phyloP scores from a whole-genome alignment of 1,140 invertebrate species.

The Lepidurus apus region DNA sequence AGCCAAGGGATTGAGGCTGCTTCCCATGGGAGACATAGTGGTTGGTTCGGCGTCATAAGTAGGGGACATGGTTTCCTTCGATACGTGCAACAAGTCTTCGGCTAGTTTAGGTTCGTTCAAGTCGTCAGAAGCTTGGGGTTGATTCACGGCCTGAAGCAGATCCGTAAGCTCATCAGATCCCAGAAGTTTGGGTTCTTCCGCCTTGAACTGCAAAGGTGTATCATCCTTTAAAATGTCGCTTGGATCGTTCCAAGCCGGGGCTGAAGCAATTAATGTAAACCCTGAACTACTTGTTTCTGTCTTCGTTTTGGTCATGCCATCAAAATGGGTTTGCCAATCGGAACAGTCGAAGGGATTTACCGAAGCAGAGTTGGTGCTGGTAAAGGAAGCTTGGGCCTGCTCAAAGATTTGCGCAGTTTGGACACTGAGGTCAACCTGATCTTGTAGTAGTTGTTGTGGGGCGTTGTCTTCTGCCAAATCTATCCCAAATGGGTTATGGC shows the following conservation, averaged over 20 bases:
- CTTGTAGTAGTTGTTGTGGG: neutral
- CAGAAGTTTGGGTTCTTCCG: neutral
- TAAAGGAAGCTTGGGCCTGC: neutral
- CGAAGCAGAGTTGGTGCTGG: neutral
- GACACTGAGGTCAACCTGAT: neutral
- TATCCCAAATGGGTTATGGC: slow-evolving; percentile 1
- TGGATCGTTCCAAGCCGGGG: neutral
- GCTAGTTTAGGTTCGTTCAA: neutral
- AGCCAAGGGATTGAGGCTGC: neutral
- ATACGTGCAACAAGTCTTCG: neutral
- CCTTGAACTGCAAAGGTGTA: neutral
- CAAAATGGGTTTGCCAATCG: slow-evolving; percentile 9
- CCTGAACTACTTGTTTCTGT: too few relatives aligned
- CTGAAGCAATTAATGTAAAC: neutral
- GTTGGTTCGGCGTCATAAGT: neutral
- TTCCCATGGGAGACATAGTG: neutral
- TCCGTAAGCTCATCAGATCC: too few relatives aligned
- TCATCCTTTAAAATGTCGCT: neutral
- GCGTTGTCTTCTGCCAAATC: neutral
- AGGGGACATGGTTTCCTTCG: neutral
- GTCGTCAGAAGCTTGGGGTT: too few relatives aligned
- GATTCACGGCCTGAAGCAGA: too few relatives aligned
- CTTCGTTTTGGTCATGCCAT: neutral
- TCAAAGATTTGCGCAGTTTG: neutral
- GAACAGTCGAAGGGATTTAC: neutral